Evolutionary conservation across 2,113 vertebrate genomes (phyloP), one percentile per base, ranked within the genome.

Genomic region (Ranitomeya imitator): DNA sequence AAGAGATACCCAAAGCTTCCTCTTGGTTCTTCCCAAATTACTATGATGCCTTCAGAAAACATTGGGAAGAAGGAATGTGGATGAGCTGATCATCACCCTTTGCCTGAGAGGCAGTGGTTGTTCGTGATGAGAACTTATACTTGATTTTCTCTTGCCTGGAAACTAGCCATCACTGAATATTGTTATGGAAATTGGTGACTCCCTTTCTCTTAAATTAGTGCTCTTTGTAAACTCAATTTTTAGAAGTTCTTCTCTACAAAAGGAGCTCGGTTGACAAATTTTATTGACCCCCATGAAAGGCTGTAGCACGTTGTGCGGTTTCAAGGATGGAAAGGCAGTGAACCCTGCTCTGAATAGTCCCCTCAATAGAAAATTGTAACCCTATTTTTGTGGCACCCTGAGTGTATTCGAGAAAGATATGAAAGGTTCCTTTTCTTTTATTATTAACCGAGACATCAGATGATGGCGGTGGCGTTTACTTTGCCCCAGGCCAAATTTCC

Each of bases 401-500:
- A 54, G 37, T 37, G 5, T 63, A 74, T 82, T 73, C 23, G 9
- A 2, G 51, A 23, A 65, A 78, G 87, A 84, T 88, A 84, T 88
- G 54, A 84, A 78, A 88, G 16, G 55, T 18, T 52, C 69, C 37
- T 83, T 83, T 76, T 77, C 51, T 69, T 77, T 78, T 83, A 77
- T 83, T 84, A 84, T 84, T 31, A 31, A 63, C 19, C 37, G 15
- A 86, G 73, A 86, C 74, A 54, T 65, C 31, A 21, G 79, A 55
- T 67, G 81, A 84, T 61, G n/a, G 59, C 31, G 73, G 87, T n/a
- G 69, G 79, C 21, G 14, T 76, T 71, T 83, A 13, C 55, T 45
- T 81, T 61, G 86, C 87, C 87, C 71, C 23, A 31, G 80, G 87
- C 87, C 16, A 52, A 9, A 63, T 88, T 57, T 80, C 86, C 57